Evolutionary conservation across 2,797 vertebrate species (phyloP), one percentile per base, ranked within the genome.

Genomic region (Agapornis canus): DNA sequence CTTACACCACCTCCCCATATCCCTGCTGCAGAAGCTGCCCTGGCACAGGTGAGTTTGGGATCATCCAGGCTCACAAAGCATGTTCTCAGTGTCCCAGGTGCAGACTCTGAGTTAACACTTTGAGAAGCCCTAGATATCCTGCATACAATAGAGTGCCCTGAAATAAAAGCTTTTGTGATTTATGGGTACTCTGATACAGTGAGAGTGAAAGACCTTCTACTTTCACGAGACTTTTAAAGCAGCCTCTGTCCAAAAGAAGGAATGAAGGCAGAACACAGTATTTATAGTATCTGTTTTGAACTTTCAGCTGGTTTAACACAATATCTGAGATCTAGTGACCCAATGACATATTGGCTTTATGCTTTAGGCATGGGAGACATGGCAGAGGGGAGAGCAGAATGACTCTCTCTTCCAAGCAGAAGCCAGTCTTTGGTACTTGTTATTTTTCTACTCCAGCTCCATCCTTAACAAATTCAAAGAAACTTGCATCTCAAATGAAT

Each of bases 71-170:
- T 87, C 72, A 40, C 72, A 59, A 40, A 48, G 54, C 2, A 0
- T 5, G 11, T 11, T 43, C 40, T 7, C 35, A 3, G 37, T 3
- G 22, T 37, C 48, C 52, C 1, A 9, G 54, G 9, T 8, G 39
- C 52, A 39, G 0, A 17, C 61, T 26, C 29, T 1, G 70, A 39
- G 25, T 6, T 31, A 65, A 11, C 0, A 0, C 31, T 32, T 47
- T 4, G 5, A 73, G 27, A 11, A 47, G 32, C 32, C 77, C 49
- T 72, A 49, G 21, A 13, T n/a, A n/a, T 26, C 42, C 47, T 45
- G 29, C 16, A 2, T 13, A 39, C 29, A 75, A n/a, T 0, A 26
- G 37, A 68, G 43, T 68, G n/a, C 59, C 69, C 18, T 1, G 11
- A 57, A 69, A 27, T 21, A 17, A 71, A 89, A 71, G 42, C 10